Base-by-base conservation (phyloP, 2,797 vertebrate genomes). In the Aplochiton taeniatus region DNA sequence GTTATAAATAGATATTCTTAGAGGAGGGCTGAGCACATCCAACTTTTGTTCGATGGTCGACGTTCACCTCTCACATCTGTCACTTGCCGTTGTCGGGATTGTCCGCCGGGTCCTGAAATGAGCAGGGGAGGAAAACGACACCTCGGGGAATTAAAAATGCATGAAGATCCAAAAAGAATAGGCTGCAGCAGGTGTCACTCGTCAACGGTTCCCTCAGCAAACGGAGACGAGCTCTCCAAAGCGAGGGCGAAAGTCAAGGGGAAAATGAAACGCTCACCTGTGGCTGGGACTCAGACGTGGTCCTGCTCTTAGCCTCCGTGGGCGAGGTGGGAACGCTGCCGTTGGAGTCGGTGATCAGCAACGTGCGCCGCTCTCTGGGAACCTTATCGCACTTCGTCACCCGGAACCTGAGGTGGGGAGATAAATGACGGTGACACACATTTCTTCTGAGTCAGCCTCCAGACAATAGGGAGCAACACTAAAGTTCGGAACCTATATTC, bases 381-480 rank as follows among this genome's bases (percentile, higher is more conserved):
- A 87, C 68, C 70, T 95, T 97, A 42, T 98, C 97, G 73, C 93
- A 94, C 87, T 97, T 98, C 0, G 95, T 98, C 68, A 99, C 97
- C 42, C 96, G 92, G 80, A 99, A 99, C 83, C 97, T 99, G 82
- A 51, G 47, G 9, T n/a, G 63, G 0, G 18, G 16, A 48, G 8
- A 64, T 65, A 61, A 12, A 46, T 55, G 51, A 63, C 41, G 20
- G 18, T 46, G 11, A 42, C 14, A 16, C 11, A 45, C 56, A 20
- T 31, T 31, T 11, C 31, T n/a, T n/a, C n/a, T n/a, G n/a, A n/a
- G n/a, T n/a, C n/a, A n/a, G n/a, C n/a, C n/a, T 14, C 20, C 11
- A 63, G 4, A 45, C 31, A 43, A 47, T 16, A 60, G 12, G 43
- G 58, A 17, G 31, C 14, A 18, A 48, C 19, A n/a, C 43, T 18